Base-by-base conservation (phyloP, 2,797 vertebrate species). In the Gila robusta region DNA sequence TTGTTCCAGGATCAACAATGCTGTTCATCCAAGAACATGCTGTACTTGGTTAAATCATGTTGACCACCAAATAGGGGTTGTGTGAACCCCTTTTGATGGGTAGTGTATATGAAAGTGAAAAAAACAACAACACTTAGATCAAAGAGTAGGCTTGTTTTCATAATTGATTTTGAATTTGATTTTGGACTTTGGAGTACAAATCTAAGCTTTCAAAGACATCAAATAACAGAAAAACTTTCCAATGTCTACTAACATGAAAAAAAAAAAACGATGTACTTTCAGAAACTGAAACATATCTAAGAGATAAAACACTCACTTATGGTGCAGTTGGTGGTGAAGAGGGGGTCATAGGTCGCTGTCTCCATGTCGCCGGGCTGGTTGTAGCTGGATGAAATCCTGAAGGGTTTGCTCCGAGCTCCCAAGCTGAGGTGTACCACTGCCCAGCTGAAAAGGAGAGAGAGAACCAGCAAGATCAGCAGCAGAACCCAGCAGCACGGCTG, bases 361-460 rank as follows among this genome's bases (percentile, higher is more conserved):
- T 95, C 94, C 81, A 92, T 90, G 81, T 91, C 92, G 52, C 91
- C 84, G 17, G 90, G 86, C 79, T 93, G 94, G 62, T 94, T 91
- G 59, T 96, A 96, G 89, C 93, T 92, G 81, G 94, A 92, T 0
- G 94, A 95, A 79, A 96, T 92, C 86, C 94, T 90, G 85, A 96
- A 96, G 11, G 95, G 93, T 21, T 92, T 91, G 37, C 89, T 86
- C 2, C 90, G 92, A 12, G 93, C 88, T 19, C 91, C 95, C 88
- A 96, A 87, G 44, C 92, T 94, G 88, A 96, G 95, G 83, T 96
- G 95, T 64, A 96, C 93, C 86, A 96, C 93, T 0, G 95, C 95
- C 96, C 96, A 96, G 94, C 96, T 96, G 94, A 94, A 95, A 80
- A 96, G 94, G 84, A 96, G 94, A 96, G 91, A 96, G 83, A 96